Evolutionary conservation across 2,797 vertebrate genomes (phyloP).

Genomic region (Scolopax bukidnonensis): DNA sequence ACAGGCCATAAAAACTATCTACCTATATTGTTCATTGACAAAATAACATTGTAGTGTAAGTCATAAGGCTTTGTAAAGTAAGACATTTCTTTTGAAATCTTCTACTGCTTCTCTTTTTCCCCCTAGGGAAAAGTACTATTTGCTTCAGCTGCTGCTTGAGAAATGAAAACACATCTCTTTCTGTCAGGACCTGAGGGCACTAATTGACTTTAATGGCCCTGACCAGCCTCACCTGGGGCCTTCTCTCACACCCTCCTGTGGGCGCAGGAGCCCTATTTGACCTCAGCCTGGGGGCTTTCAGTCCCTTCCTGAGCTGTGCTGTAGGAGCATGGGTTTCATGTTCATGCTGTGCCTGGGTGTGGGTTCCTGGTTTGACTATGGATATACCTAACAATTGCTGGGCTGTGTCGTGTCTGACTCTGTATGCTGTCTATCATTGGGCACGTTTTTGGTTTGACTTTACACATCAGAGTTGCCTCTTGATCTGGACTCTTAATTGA

Average conservation of each 20-base stretch:
- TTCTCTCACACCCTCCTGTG: not conserved
- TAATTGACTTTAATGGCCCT: not conserved
- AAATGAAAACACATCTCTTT: not conserved
- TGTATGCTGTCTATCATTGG: rapidly evolving
- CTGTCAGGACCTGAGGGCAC: not conserved
- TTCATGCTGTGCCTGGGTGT: rapidly evolving
- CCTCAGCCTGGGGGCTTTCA: not conserved
- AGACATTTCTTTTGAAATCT: constrained; percentile 9
- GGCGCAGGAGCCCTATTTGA: not conserved
- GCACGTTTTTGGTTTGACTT: rapidly evolving
- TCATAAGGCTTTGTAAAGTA: not conserved
- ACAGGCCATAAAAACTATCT: not conserved
- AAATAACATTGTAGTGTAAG: not conserved
- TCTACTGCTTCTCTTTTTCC: not conserved
- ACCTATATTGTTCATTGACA: not conserved
- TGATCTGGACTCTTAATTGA: not conserved
- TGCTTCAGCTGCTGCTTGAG: constrained; percentile 16
- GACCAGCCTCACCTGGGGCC: not conserved
- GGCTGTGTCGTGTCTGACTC: too few relatives aligned
- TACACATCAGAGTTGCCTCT: rapidly evolving
- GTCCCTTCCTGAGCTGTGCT: not conserved
- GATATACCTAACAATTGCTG: rapidly evolving
- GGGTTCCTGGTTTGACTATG: rapidly evolving
- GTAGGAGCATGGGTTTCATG: rapidly evolving
- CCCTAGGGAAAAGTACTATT: not conserved